A percentile compares a stretch with the other conserved stretches of the same genome.
These are phyloP conservation scores for Pseudochirops cupreus DNA, from an alignment of 2,797 vertebrate species.

Conservation along the genomic window DNA sequence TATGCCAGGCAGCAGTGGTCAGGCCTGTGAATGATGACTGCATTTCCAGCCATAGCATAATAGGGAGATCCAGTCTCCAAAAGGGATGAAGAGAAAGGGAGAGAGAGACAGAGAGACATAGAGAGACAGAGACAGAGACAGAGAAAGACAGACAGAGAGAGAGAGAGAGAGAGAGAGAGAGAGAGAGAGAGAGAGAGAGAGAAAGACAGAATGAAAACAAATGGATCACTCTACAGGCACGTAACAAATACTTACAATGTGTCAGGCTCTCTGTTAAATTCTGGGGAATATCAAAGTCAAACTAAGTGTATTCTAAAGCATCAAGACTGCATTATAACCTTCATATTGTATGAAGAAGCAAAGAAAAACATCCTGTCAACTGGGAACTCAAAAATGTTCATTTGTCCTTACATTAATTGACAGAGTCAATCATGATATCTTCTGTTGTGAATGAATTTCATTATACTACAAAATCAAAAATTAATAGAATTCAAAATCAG, in stretches of 20 bases:
- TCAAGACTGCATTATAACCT: constrained; percentile 9
- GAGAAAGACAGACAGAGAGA: no score
- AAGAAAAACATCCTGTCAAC: not conserved
- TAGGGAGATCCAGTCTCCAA: not conserved
- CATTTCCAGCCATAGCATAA: not conserved
- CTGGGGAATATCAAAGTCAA: not conserved
- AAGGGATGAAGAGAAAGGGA: no score
- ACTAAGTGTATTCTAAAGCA: not conserved
- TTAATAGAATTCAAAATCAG: not conserved
- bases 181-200: no score
- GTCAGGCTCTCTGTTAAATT: not conserved
- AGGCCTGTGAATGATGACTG: not conserved
- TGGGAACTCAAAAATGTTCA: constrained; percentile 30
- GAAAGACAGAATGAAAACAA: not conserved
- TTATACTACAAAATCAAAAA: constrained; percentile 9
- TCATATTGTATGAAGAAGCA: not conserved
- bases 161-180: no score
- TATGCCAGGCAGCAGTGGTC: not conserved
- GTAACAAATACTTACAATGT: not conserved
- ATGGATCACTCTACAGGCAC: not conserved
- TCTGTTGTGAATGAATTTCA: constrained; percentile 28
- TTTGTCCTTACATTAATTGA: not conserved
- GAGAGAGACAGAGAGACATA: no score
- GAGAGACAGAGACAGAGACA: no score
- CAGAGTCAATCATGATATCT: not conserved